Evolutionary conservation across 2,113 vertebrate species (phyloP), one percentile per base, ranked within the genome.

Genomic region (Megatriorchis doriae): DNA sequence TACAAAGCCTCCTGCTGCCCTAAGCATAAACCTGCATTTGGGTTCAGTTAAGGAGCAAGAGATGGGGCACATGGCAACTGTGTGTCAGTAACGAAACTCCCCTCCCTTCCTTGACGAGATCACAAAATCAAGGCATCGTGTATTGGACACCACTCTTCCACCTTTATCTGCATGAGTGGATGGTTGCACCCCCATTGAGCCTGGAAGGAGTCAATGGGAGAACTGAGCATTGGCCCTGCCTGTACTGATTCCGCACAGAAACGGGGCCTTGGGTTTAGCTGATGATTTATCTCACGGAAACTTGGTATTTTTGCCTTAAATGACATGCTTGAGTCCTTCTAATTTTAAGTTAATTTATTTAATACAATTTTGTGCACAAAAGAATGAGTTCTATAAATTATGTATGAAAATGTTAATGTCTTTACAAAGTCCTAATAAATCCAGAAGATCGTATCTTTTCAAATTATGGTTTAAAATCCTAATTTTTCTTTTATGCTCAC

Each of bases 261-360:
- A 67, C 5, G 45, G 91, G 83, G 67, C 86, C 81, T 63, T 50
- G 68, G 88, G 79, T 96, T 95, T 96, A 96, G 96, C 97, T 97
- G 96, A 97, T 98, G 97, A 98, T 97, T 98, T 98, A 98, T 99
- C 98, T 98, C 97, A 98, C 72, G 31, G 98, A 98, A 99, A 98
- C 97, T 98, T 98, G 97, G 95, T 98, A 96, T 98, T 98, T 98
- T 98, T 98, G 99, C 99, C 99, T 99, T 99, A 99, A 99, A 97
- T 96, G 82, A 98, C 96, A 98, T 98, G 98, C 98, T 99, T 99
- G 98, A 99, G 97, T 98, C 99, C 98, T 98, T 96, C 98, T 98
- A 97, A 97, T 96, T 97, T 97, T 98, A 98, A 98, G 97, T 99
- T 99, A 99, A 99, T 99, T 99, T 99, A 99, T 99, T 99, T 98